Base-by-base conservation (phyloP, 2,113 vertebrate genomes). In the Hiodon tergisus region DNA sequence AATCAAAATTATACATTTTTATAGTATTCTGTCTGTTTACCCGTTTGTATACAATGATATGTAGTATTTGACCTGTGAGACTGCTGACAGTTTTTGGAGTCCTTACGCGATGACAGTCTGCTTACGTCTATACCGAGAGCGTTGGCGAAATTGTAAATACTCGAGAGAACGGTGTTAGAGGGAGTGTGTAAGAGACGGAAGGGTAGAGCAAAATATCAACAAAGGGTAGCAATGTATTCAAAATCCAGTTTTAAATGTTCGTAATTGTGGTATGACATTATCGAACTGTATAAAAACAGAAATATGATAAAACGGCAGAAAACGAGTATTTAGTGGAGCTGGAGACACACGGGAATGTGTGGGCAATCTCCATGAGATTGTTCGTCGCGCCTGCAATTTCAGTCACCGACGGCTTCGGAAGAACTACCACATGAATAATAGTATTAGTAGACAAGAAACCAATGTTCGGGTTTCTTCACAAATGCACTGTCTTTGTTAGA, bases 381-480 rank as follows among this genome's bases (percentile, higher is more conserved):
- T 62, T 79, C 77, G 4, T 72, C 74, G 71, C 59, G 61, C 65
- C 75, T 78, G 68, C 58, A 67, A 71, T 31, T 63, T 67, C 3
- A 82, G 76, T 79, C 79, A 78, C 81, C 80, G 68, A 74, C 79
- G 79, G 75, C 79, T 77, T 78, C 75, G 78, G 71, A 81, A 80
- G 83, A 88, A 83, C 78, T 81, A 58, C 81, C 79, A 77, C 83
- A 83, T 86, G 85, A 83, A 86, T 86, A 87, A 88, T 80, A 84
- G 89, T 89, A 83, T 81, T 86, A 82, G 77, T 70, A 81, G 80
- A 76, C 83, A 82, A 86, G 83, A 31, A 31, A 31, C 79, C 82
- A n/a, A 81, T 78, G 5, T 72, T 81, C 77, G 75, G 61, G 61
- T 55, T 71, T 75, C 78, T 88, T 80, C 81, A 85, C 83, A 82